Evolutionary conservation across 2,888 invertebrate genomes (phyloP), one percentile per base, ranked within the genome.

Genomic region (Scrobipalpa atriplicella): DNA sequence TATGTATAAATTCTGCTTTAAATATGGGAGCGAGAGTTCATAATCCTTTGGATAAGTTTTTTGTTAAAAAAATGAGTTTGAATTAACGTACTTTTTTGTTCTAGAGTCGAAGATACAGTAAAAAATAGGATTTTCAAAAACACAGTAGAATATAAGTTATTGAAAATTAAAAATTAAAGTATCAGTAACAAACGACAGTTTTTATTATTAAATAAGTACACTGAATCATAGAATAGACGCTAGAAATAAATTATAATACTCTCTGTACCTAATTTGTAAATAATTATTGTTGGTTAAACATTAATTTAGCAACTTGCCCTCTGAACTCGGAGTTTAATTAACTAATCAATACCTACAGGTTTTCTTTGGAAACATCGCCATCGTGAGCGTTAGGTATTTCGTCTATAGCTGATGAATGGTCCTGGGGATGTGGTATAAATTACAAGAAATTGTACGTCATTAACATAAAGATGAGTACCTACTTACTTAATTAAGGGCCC

Each of bases 281-380:
- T 39, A 43, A 18, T 41, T 54, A 60, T 47, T 65, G 65, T 65
- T 13, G 19, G 39, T 38, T 65, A 68, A 66, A 73, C 70, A 67
- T 69, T 70, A 67, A 69, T 56, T 69, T 38, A 6, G 58, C 38
- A 70, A 70, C 65, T 67, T 70, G 54, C 54, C 64, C 63, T 68
- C 68, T 68, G 68, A 70, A 75, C 75, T 71, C 66, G 66, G 47
- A 66, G 75, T 75, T 85, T 87, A 84, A 87, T 87, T 87, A 87
- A 82, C 78, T 83, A 83, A 83, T 85, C 85, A 84, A 87, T 89
- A 87, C 80, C 13, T 9, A 81, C 76, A 18, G 18, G 77, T 80
- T 85, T 84, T 82, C 82, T 83, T 84, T 82, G 80, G 81, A 79
- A 82, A 78, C 29, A 29, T 29, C 29, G 29, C 5, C 29, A 5